Conservation (phyloP, 2,797 vertebrate species). For the Limosa lapponica region DNA sequence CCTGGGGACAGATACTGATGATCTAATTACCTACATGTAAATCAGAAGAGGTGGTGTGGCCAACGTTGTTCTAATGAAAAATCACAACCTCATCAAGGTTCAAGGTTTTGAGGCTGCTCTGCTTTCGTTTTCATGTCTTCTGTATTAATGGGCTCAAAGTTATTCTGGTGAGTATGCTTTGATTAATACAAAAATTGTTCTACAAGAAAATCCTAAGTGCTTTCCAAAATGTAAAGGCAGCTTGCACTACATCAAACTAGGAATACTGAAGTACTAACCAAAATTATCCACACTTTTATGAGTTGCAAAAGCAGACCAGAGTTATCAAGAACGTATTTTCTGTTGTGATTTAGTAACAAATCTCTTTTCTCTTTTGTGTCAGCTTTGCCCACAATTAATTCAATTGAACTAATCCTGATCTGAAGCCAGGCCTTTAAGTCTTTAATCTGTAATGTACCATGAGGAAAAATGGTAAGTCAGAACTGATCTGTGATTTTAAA, state of each 20-base stretch:
- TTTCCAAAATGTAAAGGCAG: background rate
- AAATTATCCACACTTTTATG: background rate
- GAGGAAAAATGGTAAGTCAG: background rate
- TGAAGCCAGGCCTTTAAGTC: background rate
- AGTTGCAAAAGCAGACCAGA: background rate
- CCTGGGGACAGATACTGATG: background rate
- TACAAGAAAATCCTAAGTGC: background rate
- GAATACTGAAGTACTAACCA: background rate
- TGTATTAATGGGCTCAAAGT: background rate
- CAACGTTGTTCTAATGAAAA: background rate
- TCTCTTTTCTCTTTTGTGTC: background rate
- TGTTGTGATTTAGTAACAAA: background rate
- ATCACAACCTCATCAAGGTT: background rate
- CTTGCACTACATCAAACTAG: background rate
- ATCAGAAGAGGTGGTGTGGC: background rate
- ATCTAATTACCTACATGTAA: background rate
- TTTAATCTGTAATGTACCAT: background rate
- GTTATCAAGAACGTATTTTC: background rate
- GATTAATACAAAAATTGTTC: background rate
- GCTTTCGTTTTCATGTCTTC: background rate
- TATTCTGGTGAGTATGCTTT: background rate
- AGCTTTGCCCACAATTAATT: background rate
- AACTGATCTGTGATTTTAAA: background rate
- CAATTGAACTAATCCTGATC: background rate
- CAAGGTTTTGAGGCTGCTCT: background rate